Evolutionary conservation across 1,140 invertebrate species (phyloP).

Genomic region (Ceratitis capitata): DNA sequence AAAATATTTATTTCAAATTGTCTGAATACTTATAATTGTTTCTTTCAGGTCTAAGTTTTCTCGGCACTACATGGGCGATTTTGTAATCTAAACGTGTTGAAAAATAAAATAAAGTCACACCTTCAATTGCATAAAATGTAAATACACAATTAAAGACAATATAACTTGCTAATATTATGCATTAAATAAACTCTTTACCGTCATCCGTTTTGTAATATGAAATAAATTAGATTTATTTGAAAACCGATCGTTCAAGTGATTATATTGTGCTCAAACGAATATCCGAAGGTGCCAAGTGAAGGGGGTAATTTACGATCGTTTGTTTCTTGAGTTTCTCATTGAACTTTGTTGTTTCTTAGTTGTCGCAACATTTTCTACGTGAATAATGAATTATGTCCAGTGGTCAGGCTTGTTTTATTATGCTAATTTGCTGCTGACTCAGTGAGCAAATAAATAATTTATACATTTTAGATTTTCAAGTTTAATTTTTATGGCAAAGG

Average conservation of each 20-base stretch:
- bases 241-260: background rate
- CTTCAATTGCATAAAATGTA: too few relatives aligned
- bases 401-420: background rate
- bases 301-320: constrained; percentile 11
- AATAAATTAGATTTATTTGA: constrained; percentile 2
- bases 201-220: background rate
- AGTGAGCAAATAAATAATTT: too few relatives aligned
- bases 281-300: background rate
- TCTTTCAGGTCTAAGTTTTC: background rate
- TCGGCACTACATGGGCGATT: too few relatives aligned
- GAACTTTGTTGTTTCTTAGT: background rate
- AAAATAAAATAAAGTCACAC: too few relatives aligned
- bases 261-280: too few relatives aligned
- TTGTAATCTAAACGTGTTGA: too few relatives aligned
- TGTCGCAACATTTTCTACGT: background rate
- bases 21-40: background rate
- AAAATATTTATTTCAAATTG: background rate
- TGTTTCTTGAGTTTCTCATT: background rate
- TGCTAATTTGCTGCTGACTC: background rate
- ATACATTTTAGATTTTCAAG: too few relatives aligned
- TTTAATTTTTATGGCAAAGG: too few relatives aligned
- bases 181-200: background rate
- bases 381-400: background rate
- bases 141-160: too few relatives aligned
- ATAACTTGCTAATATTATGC: background rate